These are phyloP conservation scores for Montipora efflorescens DNA, from an alignment of 64 coral and sea anemone genomes.

Conservation along the genomic window DNA sequence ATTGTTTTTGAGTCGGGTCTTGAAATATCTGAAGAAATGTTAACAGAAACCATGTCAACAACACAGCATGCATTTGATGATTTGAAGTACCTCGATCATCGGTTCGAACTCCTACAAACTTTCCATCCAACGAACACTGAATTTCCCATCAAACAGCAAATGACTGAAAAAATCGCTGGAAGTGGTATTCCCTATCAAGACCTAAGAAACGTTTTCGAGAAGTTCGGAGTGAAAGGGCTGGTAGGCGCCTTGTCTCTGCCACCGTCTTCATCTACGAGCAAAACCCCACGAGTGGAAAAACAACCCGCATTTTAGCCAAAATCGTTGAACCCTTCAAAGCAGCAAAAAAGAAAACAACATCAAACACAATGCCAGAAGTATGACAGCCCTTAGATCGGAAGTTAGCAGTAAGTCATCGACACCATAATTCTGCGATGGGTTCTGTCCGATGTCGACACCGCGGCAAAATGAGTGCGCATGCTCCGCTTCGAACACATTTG, in stretches of 20 bases:
- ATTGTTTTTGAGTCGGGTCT: not conserved
- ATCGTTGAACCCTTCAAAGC: too few species aligned
- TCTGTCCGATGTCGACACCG: too few species aligned
- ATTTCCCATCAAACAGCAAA: not conserved
- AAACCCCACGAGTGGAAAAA: constrained; percentile 14
- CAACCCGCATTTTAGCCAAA: constrained; percentile 2
- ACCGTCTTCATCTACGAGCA: not conserved
- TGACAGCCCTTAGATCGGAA: too few species aligned
- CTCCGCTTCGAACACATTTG: too few species aligned
- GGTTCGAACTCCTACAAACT: constrained; percentile 42
- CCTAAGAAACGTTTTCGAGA: not conserved
- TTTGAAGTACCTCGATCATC: constrained; percentile 45
- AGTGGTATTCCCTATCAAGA: constrained; percentile 49
- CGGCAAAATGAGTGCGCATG: too few species aligned
- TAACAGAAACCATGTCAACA: not conserved
- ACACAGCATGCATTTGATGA: not conserved
- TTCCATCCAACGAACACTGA: constrained; percentile 24
- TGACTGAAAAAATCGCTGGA: constrained; percentile 38
- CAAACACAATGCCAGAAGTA: too few species aligned
- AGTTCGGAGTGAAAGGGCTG: constrained; percentile 26
- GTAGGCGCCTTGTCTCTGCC: constrained; percentile 42
- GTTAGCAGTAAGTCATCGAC: too few species aligned
- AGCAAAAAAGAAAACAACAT: too few species aligned
- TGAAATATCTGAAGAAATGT: not conserved
- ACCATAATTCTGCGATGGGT: too few species aligned